A percentile compares a stretch with the other conserved stretches of the same genome.
These are phyloP conservation scores for Pogonomyrmex californicus DNA, from an alignment of 1,140 invertebrate genomes.

Conservation along the genomic window DNA sequence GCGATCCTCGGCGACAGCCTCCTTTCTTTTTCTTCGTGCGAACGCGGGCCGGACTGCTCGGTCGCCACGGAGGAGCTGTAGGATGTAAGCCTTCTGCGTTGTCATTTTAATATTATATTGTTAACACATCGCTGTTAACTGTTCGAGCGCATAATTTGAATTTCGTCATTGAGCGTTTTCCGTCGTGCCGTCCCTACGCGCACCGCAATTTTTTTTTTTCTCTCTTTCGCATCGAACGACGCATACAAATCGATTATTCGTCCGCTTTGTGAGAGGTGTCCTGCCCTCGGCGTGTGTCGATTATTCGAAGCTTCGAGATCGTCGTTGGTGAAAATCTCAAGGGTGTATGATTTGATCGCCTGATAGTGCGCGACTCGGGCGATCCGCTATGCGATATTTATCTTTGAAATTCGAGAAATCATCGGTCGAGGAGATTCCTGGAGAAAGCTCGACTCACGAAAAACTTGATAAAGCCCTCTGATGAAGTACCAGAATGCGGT, in stretches of 20 bases:
- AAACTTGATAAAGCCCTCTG: neutral
- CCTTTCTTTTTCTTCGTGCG: neutral
- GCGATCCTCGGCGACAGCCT: neutral
- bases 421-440: neutral
- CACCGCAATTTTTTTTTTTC: conserved; percentile 3
- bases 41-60: conserved; percentile 11
- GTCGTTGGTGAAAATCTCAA: neutral
- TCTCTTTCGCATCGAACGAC: neutral
- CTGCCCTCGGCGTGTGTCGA: neutral
- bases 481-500: neutral
- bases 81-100: conserved; percentile 3
- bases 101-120: conserved; percentile 29
- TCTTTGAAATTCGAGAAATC: conserved; percentile 14
- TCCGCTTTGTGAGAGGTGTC: conserved; percentile 9
- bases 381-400: conserved; percentile 17
- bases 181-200: neutral
- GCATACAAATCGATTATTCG: conserved; percentile 13
- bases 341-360: neutral
- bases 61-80: neutral
- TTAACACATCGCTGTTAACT: conserved; percentile 19
- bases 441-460: neutral
- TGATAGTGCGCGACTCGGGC: neutral
- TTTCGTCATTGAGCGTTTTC: conserved; percentile 9
- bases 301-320: neutral
- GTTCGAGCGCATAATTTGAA: conserved; percentile 22